Evolutionary conservation across 2,888 invertebrate species (phyloP), one percentile per base, ranked within the genome.

Genomic region (Scelioninae gen. 1): DNA sequence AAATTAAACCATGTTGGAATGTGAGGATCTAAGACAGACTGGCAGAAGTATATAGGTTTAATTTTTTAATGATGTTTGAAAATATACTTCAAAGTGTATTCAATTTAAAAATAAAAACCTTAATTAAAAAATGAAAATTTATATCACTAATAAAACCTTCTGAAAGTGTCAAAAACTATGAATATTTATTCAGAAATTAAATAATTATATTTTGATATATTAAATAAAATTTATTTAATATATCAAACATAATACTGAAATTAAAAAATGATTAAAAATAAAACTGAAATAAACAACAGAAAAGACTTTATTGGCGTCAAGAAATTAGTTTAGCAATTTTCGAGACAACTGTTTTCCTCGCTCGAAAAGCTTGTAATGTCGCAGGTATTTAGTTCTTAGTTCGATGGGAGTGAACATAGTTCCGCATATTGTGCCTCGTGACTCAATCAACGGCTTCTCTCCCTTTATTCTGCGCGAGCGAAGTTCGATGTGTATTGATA

Each of bases 401-500:
- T 76, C 75, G 66, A 79, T 49, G 74, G 55, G 66, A 76, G 72
- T 45, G 81, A 65, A 75, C 72, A 82, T 78, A 79, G 77, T 87
- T 86, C 85, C 87, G 86, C 65, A 81, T 65, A 89, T 89, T 89
- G 89, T 89, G 60, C 77, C 83, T 55, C 65, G 85, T 84, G 85
- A 86, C 87, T 89, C 89, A 89, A 90, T 90, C 89, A 90, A 90
- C 88, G 86, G 88, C 87, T 85, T 79, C 82, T 63, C 82, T 86
- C 89, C 87, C 87, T 84, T 87, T 85, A 85, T 85, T 85, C 86
- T 85, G 80, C 79, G 85, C 76, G 77, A 85, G 85, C 86, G 86
- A 86, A 87, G 87, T 88, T 89, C 89, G 89, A 90, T 88, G 87
- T 87, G 87, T 89, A 90, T 90, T 89, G 90, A 89, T 89, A 88